Evolutionary conservation across 2,797 vertebrate genomes (phyloP), one percentile per base, ranked within the genome.

Genomic region (Aldrovandia affinis): DNA sequence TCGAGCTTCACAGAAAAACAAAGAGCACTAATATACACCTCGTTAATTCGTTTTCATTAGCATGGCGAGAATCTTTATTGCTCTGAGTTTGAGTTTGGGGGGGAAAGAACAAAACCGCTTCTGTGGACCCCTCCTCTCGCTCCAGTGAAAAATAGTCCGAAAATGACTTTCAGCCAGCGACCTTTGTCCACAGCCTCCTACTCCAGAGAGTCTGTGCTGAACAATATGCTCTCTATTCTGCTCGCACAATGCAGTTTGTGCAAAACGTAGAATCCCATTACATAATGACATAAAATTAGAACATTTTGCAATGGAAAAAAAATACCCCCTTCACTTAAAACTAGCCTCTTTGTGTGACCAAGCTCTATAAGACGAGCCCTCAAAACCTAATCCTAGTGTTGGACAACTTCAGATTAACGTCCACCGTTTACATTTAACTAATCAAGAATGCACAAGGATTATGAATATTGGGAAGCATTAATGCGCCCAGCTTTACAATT

Each of bases 121-220:
- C 59, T 70, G 50, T 80, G 78, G 63, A 80, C 28, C 68, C 63
- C 1, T 78, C 36, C 33, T 52, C 59, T 52, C 59, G 39, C 47
- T 52, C 59, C 59, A 47, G 83, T n/a, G 44, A 79, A 79, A 82
- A 79, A 65, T 22, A 84, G 61, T 81, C 39, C 20, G 30, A n/a
- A 80, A 81, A 80, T 25, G 42, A 63, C 44, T 18, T 8, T 9
- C 28, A 63, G 78, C 77, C 83, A 57, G 15, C 36, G 36, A 84
- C 83, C 83, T 84, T 80, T 59, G 83, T 68, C 78, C 83, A 65
- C 33, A 2, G 2, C 50, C 61, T 33, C 83, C 83, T 50, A 84
- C 78, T 73, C 61, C 1, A 50, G 78, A 36, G 14, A 80, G 47
- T 57, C 50, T 42, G 47, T 0, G 33, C 54, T 25, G 61, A 80